phyloP scores from a whole-genome alignment of 2,888 invertebrate genomes.

The Gryllus longicercus region DNA sequence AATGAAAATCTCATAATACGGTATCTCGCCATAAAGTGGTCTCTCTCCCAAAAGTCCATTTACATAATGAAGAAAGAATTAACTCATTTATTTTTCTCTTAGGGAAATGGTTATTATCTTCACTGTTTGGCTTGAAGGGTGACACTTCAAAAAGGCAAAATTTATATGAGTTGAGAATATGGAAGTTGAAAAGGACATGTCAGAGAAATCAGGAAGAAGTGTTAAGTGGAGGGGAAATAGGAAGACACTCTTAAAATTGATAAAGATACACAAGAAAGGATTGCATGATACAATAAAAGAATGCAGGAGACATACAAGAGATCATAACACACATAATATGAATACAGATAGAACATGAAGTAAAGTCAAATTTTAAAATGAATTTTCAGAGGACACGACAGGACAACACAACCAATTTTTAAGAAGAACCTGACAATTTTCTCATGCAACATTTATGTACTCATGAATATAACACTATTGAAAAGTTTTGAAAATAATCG shows the following conservation, averaged over 20 bases:
- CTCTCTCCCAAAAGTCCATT: too few relatives aligned
- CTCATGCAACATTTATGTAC: too few relatives aligned
- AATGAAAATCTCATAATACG: too few relatives aligned
- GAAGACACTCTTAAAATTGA: not conserved
- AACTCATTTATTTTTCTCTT: too few relatives aligned
- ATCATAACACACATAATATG: too few relatives aligned
- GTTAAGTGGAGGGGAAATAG: not conserved
- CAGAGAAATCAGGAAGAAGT: not conserved
- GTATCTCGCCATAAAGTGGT: too few relatives aligned
- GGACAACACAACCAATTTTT: not conserved
- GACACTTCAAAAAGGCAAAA: too few relatives aligned
- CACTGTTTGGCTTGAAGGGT: too few relatives aligned
- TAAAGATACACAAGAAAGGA: not conserved
- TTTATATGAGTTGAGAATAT: not conserved
- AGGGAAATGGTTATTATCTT: too few relatives aligned
- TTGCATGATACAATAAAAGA: not conserved
- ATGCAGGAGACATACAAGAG: not conserved
- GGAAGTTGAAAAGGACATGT: not conserved
- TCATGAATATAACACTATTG: not conserved
- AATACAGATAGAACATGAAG: too few relatives aligned
- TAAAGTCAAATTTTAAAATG: not conserved
- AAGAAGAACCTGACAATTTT: slow-evolving; percentile 17
- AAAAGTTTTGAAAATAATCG: not conserved
- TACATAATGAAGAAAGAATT: too few relatives aligned
- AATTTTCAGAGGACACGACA: not conserved